Conservation (phyloP, 23 tunicate genomes). For the Styela plicata region DNA sequence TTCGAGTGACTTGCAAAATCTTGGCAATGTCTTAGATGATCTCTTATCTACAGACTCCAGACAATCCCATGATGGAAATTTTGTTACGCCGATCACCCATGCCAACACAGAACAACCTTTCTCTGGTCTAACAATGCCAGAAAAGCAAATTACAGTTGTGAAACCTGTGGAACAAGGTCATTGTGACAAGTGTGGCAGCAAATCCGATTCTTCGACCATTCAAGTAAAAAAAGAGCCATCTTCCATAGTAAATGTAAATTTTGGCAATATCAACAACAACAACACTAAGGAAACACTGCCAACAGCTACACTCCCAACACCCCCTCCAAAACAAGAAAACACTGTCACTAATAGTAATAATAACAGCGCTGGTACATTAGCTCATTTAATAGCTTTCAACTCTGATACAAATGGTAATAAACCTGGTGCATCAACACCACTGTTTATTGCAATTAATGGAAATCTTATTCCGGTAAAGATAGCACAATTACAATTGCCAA, state of each 20-base stretch:
- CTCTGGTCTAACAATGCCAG: neutral
- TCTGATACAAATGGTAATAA: neutral
- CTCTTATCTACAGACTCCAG: conserved; percentile 17
- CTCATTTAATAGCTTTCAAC: conserved; percentile 78
- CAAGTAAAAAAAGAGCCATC: conserved; percentile 1
- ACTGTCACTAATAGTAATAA: neutral
- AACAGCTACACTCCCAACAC: neutral
- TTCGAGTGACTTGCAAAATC: conserved; percentile 32
- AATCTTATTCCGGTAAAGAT: conserved; percentile 69
- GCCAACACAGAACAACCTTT: neutral
- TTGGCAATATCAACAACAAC: too few species aligned
- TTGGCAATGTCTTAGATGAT: conserved; percentile 28
- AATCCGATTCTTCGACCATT: neutral
- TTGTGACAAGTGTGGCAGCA: neutral
- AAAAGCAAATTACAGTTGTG: neutral
- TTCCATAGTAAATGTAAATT: neutral
- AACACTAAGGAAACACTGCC: neutral
- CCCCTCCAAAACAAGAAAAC: conserved; percentile 7
- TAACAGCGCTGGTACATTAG: conserved; percentile 41
- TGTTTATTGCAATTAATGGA: conserved; percentile 58
- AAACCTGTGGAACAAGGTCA: conserved; percentile 1
- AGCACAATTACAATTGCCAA: conserved; percentile 56
- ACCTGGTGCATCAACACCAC: conserved; percentile 33
- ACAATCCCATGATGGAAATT: neutral
- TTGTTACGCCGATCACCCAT: neutral